Percentiles rank a stretch among this genome's conserved stretches.
Conservation (phyloP, 2,113 vertebrate species). For the Hiodon alosoides region DNA sequence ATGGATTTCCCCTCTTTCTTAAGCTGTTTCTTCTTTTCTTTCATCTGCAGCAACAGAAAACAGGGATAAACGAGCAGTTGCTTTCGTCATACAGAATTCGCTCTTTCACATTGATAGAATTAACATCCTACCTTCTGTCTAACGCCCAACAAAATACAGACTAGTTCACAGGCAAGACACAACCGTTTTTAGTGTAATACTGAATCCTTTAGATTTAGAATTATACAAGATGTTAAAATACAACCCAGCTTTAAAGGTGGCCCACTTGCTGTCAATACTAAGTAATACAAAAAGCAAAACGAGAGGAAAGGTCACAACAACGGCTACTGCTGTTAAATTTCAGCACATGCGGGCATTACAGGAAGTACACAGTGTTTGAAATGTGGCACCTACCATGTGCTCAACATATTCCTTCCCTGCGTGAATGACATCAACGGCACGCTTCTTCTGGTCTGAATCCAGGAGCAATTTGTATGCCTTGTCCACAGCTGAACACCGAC, state of each 20-base stretch:
- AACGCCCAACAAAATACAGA: too few species aligned
- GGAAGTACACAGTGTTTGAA: neutral
- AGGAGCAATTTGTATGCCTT: slow-evolving; percentile 93
- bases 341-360: neutral
- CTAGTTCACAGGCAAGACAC: too few species aligned
- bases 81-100: neutral
- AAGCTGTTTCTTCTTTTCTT: slow-evolving; percentile 90
- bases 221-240: too few species aligned
- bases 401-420: slow-evolving; percentile 94
- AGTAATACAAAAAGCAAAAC: too few species aligned
- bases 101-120: too few species aligned
- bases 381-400: slow-evolving; percentile 68
- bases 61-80: slow-evolving; percentile 1
- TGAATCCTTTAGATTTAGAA: too few species aligned
- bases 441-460: slow-evolving; percentile 95
- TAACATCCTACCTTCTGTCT: neutral
- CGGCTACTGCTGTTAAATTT: neutral
- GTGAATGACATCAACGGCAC: slow-evolving; percentile 90
- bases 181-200: too few species aligned
- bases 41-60: slow-evolving; percentile 66
- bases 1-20: slow-evolving; percentile 91
- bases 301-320: too few species aligned
- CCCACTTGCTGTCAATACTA: too few species aligned
- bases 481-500: slow-evolving; percentile 78
- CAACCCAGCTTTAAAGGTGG: too few species aligned